Conservation (phyloP, 2,113 vertebrate genomes). For the Fukomys damarensis region DNA sequence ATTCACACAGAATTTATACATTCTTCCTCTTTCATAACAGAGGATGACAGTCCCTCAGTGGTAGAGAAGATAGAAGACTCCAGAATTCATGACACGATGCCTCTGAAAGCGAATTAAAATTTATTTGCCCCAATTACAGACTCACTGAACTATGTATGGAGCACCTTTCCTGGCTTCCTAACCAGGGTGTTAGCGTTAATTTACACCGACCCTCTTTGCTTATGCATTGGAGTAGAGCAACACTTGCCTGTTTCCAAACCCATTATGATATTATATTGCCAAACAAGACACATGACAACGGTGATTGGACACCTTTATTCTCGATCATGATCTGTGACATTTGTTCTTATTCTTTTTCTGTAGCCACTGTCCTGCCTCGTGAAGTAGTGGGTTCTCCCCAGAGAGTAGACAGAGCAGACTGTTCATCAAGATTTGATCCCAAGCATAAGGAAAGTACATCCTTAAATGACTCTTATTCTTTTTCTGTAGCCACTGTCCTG, state of each 20-base stretch:
- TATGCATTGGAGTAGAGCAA: accelerated
- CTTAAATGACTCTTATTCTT: not conserved
- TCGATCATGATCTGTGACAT: accelerated
- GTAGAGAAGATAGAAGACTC: no score
- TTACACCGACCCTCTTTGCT: no score
- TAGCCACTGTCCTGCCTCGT: not conserved
- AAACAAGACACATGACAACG: accelerated
- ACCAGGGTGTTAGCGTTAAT: not conserved
- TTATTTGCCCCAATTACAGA: accelerated
- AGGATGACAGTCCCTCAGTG: accelerated
- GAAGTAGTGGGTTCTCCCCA: not conserved
- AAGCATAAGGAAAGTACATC: not conserved
- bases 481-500: not conserved
- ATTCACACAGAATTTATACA: accelerated
- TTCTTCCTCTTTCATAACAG: not conserved
- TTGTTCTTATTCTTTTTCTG: not conserved
- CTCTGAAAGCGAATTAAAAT: not conserved
- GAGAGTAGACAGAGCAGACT: not conserved
- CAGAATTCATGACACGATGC: accelerated
- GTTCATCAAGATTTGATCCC: not conserved
- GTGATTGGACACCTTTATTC: accelerated
- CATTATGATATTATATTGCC: accelerated
- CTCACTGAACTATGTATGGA: accelerated
- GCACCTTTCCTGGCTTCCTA: no score
- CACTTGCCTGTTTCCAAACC: not conserved